Evolutionary conservation across 2,888 invertebrate genomes (phyloP).

Genomic region (Chrysolina haemoptera): DNA sequence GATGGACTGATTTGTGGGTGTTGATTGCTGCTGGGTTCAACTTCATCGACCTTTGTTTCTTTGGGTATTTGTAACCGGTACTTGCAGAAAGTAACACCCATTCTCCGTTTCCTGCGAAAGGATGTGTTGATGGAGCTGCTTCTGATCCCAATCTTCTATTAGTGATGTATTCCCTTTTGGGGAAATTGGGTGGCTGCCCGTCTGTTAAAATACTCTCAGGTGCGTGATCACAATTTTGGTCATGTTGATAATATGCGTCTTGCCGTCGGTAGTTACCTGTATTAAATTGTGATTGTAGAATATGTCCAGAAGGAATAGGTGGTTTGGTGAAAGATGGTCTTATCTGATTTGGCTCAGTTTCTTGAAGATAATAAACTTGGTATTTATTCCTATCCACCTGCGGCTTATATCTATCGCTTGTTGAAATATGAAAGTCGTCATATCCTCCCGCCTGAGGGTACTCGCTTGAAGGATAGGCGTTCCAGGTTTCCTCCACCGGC

Average conservation of each 20-base stretch:
- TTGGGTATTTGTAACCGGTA: conserved; percentile 78
- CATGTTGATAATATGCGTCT: conserved; percentile 38
- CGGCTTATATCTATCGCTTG: conserved; percentile 35
- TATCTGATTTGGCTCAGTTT: conserved; percentile 54
- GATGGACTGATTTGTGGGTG: conserved; percentile 65
- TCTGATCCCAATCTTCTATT: conserved; percentile 54
- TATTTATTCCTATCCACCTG: conserved; percentile 53
- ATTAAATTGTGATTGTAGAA: conserved; percentile 55
- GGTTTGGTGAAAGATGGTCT: conserved; percentile 40
- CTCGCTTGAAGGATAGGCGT: conserved; percentile 25
- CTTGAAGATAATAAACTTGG: conserved; percentile 68
- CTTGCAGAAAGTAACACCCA: conserved; percentile 86
- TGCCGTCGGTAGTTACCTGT: conserved; percentile 21
- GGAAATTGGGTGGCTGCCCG: conserved; percentile 73
- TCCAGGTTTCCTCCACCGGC: conserved; percentile 64
- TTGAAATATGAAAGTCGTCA: conserved; percentile 15
- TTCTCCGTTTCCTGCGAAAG: conserved; percentile 80
- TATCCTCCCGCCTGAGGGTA: not conserved
- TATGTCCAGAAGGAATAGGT: conserved; percentile 57
- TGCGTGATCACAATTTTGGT: conserved; percentile 52
- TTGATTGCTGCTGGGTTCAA: conserved; percentile 57
- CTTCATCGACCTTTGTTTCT: conserved; percentile 64
- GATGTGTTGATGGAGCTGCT: conserved; percentile 73
- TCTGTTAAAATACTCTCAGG: conserved; percentile 70
- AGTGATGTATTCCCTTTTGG: conserved; percentile 52